Conservation (phyloP, 2,888 invertebrate genomes). For the Aporophyla lueneburgensis region DNA sequence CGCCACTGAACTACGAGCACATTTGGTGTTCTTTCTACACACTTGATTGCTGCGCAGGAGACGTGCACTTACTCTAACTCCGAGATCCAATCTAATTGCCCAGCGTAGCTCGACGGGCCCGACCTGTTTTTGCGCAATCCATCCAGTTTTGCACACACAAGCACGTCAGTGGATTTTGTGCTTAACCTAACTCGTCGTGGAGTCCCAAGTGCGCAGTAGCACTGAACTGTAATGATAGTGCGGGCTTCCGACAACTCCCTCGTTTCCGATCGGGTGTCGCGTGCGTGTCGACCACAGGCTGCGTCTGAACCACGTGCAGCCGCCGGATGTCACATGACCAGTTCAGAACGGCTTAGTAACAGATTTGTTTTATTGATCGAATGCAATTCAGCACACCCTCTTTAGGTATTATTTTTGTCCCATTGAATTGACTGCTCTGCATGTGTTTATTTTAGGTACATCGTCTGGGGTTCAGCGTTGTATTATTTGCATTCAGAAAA, state of each 20-base stretch:
- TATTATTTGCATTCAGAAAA: slow-evolving; percentile 15
- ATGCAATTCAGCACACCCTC: slow-evolving; percentile 46
- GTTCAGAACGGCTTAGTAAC: slow-evolving; percentile 64
- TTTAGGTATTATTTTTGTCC: slow-evolving; percentile 15
- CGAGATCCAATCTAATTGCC: slow-evolving; percentile 24
- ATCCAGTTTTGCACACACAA: background rate
- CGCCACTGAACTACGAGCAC: slow-evolving; percentile 82
- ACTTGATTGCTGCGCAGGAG: slow-evolving; percentile 78
- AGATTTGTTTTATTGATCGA: slow-evolving; percentile 59
- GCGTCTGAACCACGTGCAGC: slow-evolving; percentile 74
- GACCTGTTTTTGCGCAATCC: slow-evolving; percentile 13
- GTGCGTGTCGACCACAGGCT: slow-evolving; percentile 73
- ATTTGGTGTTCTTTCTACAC: slow-evolving; percentile 85
- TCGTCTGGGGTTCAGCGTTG: background rate
- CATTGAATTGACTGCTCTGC: slow-evolving; percentile 22
- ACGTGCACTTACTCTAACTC: slow-evolving; percentile 29
- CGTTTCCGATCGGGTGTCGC: slow-evolving; percentile 79
- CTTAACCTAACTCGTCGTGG: slow-evolving; percentile 55
- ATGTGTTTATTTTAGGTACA: background rate
- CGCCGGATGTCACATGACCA: slow-evolving; percentile 78
- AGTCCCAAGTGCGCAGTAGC: slow-evolving; percentile 52
- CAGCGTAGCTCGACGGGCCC: slow-evolving; percentile 29
- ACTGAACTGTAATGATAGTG: slow-evolving; percentile 73
- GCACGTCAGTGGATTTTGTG: slow-evolving; percentile 64
- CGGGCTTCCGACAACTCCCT: slow-evolving; percentile 82